Evolutionary conservation across 2,113 vertebrate species (phyloP), one percentile per base, ranked within the genome.

Genomic region (Hydrochoerus hydrochaeris): DNA sequence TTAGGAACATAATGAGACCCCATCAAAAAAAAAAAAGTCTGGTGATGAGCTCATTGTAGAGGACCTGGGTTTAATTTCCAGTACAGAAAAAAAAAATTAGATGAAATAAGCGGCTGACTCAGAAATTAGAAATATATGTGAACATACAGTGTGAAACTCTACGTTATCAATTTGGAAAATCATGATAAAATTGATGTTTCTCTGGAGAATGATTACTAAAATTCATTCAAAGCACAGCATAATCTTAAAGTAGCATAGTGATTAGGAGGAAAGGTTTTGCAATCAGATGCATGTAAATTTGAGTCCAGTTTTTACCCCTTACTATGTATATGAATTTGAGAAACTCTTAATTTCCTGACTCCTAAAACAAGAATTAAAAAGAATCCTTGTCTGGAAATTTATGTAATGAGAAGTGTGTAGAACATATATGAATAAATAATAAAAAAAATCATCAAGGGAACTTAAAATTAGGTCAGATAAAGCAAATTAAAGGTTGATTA

Each of bases 131-230:
- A 46, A 28, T 73, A 44, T 17, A 28, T 58, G 6, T 57, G 17
- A 71, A 83, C 44, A 10, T 10, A 41, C 24, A 58, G 4, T 14
- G n/a, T 46, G 10, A n/a, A 63, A 44, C 3, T 80, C 67, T 35
- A 0, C 17, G 17, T 32, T 57, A 5, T 69, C 17, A n/a, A 84
- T 77, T 46, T 54, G n/a, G 63, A 86, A 54, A n/a, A 67, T 78
- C 22, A 44, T 65, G 46, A 90, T 12, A 38, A 95, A 84, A 62
- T 16, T 22, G 5, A 58, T 82, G 63, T 11, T 77, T 63, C n/a
- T 90, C 62, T 46, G 41, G 44, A 85, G 92, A 96, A 92, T 58
- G 38, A 35, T 90, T 54, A 54, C 24, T 65, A 52, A 62, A 44
- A 88, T 65, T 77, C 35, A 54, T 90, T 91, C 41, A 62, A 83